Evolutionary conservation across 2,888 invertebrate species (phyloP).

Genomic region (Leptinotarsa haldemani): DNA sequence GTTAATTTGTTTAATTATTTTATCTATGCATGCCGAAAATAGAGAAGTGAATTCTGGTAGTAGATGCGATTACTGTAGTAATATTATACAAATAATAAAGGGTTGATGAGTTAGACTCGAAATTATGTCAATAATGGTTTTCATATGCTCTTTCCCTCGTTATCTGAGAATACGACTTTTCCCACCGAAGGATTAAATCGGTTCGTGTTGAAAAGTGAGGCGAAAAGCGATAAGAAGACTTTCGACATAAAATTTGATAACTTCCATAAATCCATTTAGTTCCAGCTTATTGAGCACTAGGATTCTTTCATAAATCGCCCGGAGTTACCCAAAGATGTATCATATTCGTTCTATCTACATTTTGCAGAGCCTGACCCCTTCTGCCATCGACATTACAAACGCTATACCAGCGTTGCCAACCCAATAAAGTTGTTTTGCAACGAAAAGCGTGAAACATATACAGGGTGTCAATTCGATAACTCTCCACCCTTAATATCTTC

Average conservation of each 20-base stretch:
- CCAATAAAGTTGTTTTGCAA: too few relatives aligned
- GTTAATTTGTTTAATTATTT: too few relatives aligned
- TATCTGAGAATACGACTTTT: constrained; percentile 40
- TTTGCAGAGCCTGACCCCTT: constrained; percentile 58
- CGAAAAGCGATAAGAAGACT: constrained; percentile 54
- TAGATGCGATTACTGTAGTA: too few relatives aligned
- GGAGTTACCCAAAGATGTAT: constrained; percentile 57
- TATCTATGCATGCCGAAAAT: too few relatives aligned
- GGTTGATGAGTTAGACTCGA: too few relatives aligned
- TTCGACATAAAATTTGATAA: constrained; percentile 59
- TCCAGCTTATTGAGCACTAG: constrained; percentile 59
- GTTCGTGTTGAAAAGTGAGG: constrained; percentile 51
- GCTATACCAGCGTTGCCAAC: constrained; percentile 45
- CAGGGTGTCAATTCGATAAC: too few relatives aligned
- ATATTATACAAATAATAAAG: too few relatives aligned
- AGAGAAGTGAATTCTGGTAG: too few relatives aligned
- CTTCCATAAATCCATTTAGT: constrained; percentile 59
- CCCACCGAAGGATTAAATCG: constrained; percentile 8
- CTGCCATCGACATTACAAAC: constrained; percentile 51
- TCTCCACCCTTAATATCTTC: too few relatives aligned
- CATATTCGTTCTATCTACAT: constrained; percentile 59
- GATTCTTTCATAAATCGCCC: constrained; percentile 55
- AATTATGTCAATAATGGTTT: too few relatives aligned
- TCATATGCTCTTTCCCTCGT: background rate
- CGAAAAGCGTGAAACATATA: too few relatives aligned